Conservation (phyloP, 2,888 invertebrate genomes). For the Drosophila fungiperda region DNA sequence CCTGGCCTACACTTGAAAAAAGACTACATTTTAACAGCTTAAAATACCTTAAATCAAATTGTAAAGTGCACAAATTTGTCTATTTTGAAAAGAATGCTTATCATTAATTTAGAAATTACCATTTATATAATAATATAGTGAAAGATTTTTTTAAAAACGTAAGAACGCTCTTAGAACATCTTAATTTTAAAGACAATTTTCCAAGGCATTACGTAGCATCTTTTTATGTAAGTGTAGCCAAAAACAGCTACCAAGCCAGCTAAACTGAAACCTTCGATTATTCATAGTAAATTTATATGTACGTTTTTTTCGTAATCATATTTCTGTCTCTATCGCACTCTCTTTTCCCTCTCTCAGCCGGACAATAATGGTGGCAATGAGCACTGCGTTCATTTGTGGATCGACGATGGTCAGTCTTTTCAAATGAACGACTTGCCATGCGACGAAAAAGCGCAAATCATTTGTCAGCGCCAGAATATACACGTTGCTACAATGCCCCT, state of each 20-base stretch:
- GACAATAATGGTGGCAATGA: constrained; percentile 26
- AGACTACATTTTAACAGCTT: neutral
- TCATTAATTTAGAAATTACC: neutral
- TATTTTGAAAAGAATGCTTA: neutral
- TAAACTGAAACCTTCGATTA: constrained; percentile 60
- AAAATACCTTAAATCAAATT: neutral
- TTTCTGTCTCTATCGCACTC: constrained; percentile 26
- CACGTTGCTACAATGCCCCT: neutral
- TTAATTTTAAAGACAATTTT: neutral
- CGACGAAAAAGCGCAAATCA: neutral
- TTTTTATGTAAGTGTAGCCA: constrained; percentile 16
- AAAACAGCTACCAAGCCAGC: constrained; percentile 48
- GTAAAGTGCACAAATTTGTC: neutral
- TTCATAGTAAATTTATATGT: constrained; percentile 59
- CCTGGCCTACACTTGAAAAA: constrained; percentile 1
- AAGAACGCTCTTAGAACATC: too few relatives aligned
- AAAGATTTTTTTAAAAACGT: neutral
- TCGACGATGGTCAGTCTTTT: neutral
- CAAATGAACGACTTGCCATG: constrained; percentile 37
- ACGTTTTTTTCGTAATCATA: neutral
- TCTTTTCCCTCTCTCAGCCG: constrained; percentile 25
- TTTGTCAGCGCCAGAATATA: constrained; percentile 11
- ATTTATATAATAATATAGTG: neutral
- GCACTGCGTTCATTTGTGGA: constrained; percentile 23
- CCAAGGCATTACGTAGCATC: neutral